Evolutionary conservation across 1,140 invertebrate species (phyloP), one percentile per base, ranked within the genome.

Genomic region (Mamestra configurata): DNA sequence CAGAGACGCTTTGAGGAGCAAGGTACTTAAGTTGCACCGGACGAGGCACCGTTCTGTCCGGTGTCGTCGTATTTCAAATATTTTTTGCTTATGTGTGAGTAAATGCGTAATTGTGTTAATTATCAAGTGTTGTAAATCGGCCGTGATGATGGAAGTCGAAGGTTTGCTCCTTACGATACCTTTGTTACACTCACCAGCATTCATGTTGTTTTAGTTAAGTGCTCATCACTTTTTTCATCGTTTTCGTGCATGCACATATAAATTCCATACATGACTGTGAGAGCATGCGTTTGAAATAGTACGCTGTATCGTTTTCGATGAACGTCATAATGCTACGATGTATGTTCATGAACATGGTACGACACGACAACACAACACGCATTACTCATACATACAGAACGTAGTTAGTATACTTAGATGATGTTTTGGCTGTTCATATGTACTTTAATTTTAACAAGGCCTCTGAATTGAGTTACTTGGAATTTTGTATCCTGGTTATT

Each of bases 1-100:
- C 96, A 97, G 95, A 96, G 96, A 95, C 96, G 96, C 90, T 97
- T 97, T 96, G 96, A 97, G 93, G 96, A 96, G 95, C 96, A 97
- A 97, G 96, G 96, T 97, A 97, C 89, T 93, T 90, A 84, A 91
- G 84, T 84, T 83, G 87, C 88, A 90, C 90, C 88, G 92, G 92
- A 90, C 86, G 82, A 87, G 81, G 73, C 80, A 87, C 84, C 84
- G 84, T 83, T 82, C 79, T 80, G 84, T 93, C 92, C 90, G 91
- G 90, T 92, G 88, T 84, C 86, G 84, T 88, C 86, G 86, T 92
- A 92, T 89, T 90, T 90, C 80, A 88, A 83, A 85, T 90, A 88
- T 90, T 86, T 89, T 87, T 87, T 87, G 92, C 93, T 94, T 94
- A 92, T 95, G 93, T 95, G 93, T 93, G 93, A 95, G 93, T 95